These are phyloP conservation scores for Oryzias javanicus DNA, from an alignment of 2,113 vertebrate genomes.

Conservation along the genomic window DNA sequence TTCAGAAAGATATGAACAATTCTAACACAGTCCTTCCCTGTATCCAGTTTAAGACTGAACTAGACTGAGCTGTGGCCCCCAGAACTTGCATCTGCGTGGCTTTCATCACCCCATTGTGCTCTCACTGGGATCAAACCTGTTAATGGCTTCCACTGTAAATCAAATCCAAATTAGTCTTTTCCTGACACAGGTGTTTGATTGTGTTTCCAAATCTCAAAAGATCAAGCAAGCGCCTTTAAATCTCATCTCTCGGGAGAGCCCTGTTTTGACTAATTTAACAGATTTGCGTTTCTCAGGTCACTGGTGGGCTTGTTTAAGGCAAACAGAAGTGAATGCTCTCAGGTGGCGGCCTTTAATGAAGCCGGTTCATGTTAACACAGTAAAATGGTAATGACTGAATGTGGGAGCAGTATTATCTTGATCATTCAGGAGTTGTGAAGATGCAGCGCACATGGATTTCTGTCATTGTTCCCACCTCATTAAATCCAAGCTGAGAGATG, in stretches of 20 bases:
- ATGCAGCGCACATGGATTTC: constrained; percentile 34
- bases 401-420: constrained; percentile 24
- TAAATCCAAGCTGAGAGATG: constrained; percentile 29
- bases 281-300: constrained; percentile 25
- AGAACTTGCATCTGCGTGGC: constrained; percentile 13
- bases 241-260: constrained; percentile 36
- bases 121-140: constrained; percentile 20
- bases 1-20: constrained; percentile 58
- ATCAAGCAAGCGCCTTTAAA: constrained; percentile 42
- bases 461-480: constrained; percentile 41
- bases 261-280: constrained; percentile 49
- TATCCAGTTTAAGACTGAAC: constrained; percentile 42
- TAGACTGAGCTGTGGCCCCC: constrained; percentile 17
- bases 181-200: constrained; percentile 43
- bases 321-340: constrained; percentile 31
- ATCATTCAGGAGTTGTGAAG: constrained; percentile 36
- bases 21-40: constrained; percentile 49
- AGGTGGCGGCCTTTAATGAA: constrained; percentile 49
- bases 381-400: constrained; percentile 39
- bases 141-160: constrained; percentile 28
- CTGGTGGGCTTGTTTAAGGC: constrained; percentile 30
- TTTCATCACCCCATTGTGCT: constrained; percentile 16
- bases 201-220: constrained; percentile 35
- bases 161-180: constrained; percentile 25
- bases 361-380: constrained; percentile 22